Evolutionary conservation across 2,797 vertebrate genomes (phyloP), one percentile per base, ranked within the genome.

Genomic region (Zenarchopterus dispar): DNA sequence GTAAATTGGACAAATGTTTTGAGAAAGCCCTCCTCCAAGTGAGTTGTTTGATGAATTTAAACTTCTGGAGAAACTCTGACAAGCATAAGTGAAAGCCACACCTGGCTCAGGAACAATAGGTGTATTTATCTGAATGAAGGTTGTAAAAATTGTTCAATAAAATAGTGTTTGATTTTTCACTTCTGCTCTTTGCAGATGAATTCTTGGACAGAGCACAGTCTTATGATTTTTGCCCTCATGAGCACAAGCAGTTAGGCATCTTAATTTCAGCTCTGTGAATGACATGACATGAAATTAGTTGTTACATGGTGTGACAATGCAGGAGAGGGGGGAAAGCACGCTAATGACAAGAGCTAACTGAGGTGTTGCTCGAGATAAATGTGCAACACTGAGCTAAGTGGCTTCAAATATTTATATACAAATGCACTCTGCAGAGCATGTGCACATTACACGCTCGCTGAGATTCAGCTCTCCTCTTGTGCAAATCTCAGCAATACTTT

Each of bases 1-100:
- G 89, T 88, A 85, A 91, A 81, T 66, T 89, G 80, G 90, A 90
- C 90, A 92, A 91, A 91, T 89, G 89, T 93, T 95, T 94, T 89
- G 86, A 84, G 82, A 82, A 87, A 88, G 83, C 67, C 55, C 56
- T 81, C 82, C 75, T 86, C 89, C 59, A 63, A 85, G 84, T 73
- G 60, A 75, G 47, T 49, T 66, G 44, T 45, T 59, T 90, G 87
- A 92, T 87, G 67, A 81, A 92, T 93, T 72, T 78, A 70, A 62
- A 33, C 49, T 60, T 19, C 62, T n/a, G 19, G 62, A 45, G 49
- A 56, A 57, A 61, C 47, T 50, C 45, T 28, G 5, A 54, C 67
- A 70, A 62, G 16, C 24, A 22, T 10, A 53, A 57, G 42, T 44
- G 44, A 60, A 49, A 64, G 65, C 60, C 5, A 50, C 41, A 55